Percentiles rank a stretch among this genome's conserved stretches.
phyloP scores from a whole-genome alignment of 2,888 invertebrate species.

The Tetramorium bicarinatum region DNA sequence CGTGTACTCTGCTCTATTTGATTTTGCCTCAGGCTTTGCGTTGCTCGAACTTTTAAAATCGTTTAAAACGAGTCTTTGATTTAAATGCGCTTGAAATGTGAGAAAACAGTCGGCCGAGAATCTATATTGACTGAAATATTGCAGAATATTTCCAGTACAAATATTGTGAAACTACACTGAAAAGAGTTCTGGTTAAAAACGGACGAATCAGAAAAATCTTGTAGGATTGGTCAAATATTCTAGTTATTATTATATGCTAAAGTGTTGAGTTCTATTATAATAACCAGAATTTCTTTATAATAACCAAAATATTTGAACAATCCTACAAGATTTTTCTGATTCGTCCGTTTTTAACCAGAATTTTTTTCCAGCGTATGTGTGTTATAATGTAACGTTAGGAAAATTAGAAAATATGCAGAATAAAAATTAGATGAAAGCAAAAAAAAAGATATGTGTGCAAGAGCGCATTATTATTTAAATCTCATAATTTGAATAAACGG shows the following conservation, averaged over 20 bases:
- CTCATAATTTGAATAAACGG: neutral
- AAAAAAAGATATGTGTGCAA: too few relatives aligned
- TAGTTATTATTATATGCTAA: too few relatives aligned
- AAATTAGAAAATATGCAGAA: neutral
- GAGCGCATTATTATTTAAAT: neutral
- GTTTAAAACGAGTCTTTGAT: constrained; percentile 19
- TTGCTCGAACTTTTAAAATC: constrained; percentile 29
- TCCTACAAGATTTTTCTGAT: too few relatives aligned
- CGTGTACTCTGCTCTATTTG: constrained; percentile 31
- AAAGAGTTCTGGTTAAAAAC: too few relatives aligned
- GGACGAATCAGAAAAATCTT: too few relatives aligned
- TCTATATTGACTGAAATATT: neutral
- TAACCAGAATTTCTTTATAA: too few relatives aligned
- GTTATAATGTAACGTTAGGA: neutral
- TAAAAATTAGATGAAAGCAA: neutral
- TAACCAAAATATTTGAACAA: too few relatives aligned
- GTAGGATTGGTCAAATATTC: too few relatives aligned
- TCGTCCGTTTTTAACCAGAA: too few relatives aligned
- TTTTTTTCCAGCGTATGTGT: too few relatives aligned
- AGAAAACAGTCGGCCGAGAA: neutral
- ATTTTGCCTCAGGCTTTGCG: constrained; percentile 23
- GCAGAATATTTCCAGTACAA: neutral
- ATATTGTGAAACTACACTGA: neutral
- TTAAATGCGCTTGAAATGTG: neutral
- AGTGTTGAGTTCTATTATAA: too few relatives aligned